Base-by-base conservation (phyloP, 2,888 invertebrate genomes). In the Synergus umbraculus region DNA sequence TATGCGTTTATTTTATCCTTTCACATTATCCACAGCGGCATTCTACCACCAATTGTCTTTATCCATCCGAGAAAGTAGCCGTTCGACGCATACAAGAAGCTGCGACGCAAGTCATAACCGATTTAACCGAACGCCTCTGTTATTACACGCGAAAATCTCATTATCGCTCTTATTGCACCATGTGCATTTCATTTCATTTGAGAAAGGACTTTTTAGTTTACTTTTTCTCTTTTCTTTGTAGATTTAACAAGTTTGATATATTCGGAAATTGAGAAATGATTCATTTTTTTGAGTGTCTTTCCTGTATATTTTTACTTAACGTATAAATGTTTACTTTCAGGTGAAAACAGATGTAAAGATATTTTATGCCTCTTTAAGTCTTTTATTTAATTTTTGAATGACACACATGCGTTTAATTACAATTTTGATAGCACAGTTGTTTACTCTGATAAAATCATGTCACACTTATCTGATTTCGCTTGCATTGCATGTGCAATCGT, bases 61-160 rank as follows among this genome's bases (percentile, higher is more conserved):
- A 73, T 54, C 73, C 73, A 54, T 41, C 73, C 54, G 73, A 54
- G 73, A 73, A 73, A 73, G 73, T 54, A 73, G 73, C 54, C 37
- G 37, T 73, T 54, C n/a, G 37, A 73, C 73, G 13, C 73, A 73
- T 41, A 54, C 54, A 73, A 73, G 73, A 73, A 54, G 73, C 73
- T 73, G 54, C 73, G 73, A 73, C 63, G 22, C 18, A 12, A 63
- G 63, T 29, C 63, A 63, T 73, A 73, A 73, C 37, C 73, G 73
- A 73, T 73, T 41, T 58, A 54, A 54, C 73, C 18, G 37, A 73
- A 73, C 54, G 73, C 18, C 73, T 73, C 73, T 73, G 54, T 58
- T 73, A 73, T 73, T 73, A 73, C 37, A 49, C 18, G 37, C 49
- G 54, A 54, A 73, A 73, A 54, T 73, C 73, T 73, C 73, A 58